Conservation (phyloP, 2,797 vertebrate genomes). For the Anolis apletophallus region DNA sequence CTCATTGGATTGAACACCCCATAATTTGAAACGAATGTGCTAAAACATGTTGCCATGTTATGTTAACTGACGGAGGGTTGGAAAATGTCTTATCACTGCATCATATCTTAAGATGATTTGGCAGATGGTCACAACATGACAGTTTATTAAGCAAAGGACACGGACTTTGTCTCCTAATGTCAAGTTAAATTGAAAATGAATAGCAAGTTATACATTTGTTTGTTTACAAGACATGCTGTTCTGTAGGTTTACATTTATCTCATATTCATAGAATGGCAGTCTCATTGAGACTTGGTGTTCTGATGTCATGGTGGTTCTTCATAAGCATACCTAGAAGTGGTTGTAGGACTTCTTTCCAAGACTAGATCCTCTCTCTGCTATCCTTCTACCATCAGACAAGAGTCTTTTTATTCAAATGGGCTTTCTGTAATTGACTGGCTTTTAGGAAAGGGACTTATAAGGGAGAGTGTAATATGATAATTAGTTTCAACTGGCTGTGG, state of each 20-base stretch:
- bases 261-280: background rate
- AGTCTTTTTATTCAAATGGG: no score
- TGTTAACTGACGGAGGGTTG: background rate
- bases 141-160: constrained; percentile 32
- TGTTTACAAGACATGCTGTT: constrained; percentile 29
- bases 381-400: no score
- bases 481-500: no score
- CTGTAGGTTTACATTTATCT: background rate
- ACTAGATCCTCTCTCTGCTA: no score
- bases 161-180: constrained; percentile 29
- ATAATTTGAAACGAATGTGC: constrained; percentile 25
- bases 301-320: background rate
- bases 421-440: no score
- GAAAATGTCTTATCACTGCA: constrained; percentile 3
- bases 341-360: background rate
- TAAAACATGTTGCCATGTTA: constrained; percentile 44
- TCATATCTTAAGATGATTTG: background rate
- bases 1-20: background rate
- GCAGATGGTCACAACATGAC: background rate
- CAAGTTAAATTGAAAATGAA: background rate
- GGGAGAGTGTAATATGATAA: no score
- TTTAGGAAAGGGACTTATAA: no score
- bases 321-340: background rate
- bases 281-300: background rate
- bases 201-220: accelerated